phyloP scores from a whole-genome alignment of 2,888 invertebrate species.

The Polia nebulosa region DNA sequence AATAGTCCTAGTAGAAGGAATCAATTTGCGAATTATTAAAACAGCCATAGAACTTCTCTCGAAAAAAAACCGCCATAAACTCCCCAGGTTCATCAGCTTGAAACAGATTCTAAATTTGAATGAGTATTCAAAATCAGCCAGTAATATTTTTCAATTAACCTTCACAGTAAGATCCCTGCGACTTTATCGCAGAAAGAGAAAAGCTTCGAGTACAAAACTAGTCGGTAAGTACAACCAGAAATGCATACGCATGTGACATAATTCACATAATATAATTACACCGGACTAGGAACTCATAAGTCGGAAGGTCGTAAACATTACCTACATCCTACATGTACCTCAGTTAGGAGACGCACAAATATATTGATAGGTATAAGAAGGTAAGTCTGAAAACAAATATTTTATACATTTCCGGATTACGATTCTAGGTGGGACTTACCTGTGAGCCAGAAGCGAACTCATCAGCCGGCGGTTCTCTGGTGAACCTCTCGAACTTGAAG shows the following conservation, averaged over 20 bases:
- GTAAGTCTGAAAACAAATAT: neutral
- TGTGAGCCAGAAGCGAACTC: conserved; percentile 93
- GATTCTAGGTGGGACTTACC: conserved; percentile 87
- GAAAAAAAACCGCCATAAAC: no score
- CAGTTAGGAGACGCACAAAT: no score
- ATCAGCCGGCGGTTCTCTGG: conserved; percentile 92
- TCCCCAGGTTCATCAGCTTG: neutral
- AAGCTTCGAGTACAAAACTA: neutral
- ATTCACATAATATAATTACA: no score
- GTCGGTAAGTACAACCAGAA: neutral
- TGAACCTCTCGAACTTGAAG: conserved; percentile 96
- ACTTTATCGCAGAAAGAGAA: neutral
- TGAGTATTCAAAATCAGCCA: neutral
- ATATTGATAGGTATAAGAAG: neutral
- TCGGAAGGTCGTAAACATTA: no score
- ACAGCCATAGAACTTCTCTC: no score
- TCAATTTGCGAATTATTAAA: no score
- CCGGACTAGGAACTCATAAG: neutral
- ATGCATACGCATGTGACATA: no score
- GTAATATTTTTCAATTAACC: neutral
- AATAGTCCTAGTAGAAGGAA: no score
- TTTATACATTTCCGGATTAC: neutral
- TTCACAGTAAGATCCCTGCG: neutral
- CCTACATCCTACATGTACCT: no score
- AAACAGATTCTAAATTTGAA: neutral